Conservation (phyloP, 2,888 invertebrate genomes). For the Coleophora flavipennella region DNA sequence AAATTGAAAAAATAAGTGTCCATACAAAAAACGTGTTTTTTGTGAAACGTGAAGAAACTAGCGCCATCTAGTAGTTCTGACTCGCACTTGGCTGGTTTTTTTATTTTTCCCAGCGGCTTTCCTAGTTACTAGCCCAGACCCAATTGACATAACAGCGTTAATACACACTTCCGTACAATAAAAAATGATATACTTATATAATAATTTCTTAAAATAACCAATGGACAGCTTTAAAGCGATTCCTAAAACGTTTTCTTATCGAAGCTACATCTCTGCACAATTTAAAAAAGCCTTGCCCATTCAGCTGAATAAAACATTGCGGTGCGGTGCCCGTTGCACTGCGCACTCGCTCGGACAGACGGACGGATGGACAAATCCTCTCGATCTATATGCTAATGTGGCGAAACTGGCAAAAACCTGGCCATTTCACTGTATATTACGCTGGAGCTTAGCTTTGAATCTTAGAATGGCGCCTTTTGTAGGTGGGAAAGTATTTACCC, state of each 20-base stretch:
- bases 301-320: conserved; percentile 1
- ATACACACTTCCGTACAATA: too few species aligned
- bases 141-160: too few species aligned
- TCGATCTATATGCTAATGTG: conserved; percentile 21
- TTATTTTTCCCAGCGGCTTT: too few species aligned
- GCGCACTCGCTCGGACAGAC: conserved; percentile 5
- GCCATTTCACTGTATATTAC: neutral
- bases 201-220: too few species aligned
- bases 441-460: neutral
- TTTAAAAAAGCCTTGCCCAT: neutral
- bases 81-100: too few species aligned
- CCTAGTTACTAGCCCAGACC: too few species aligned
- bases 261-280: neutral
- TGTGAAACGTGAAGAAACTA: too few species aligned
- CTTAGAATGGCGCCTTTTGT: neutral
- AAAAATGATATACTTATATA: too few species aligned
- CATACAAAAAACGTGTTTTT: too few species aligned
- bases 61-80: too few species aligned
- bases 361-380: conserved; percentile 11
- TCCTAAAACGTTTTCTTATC: neutral
- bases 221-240: neutral
- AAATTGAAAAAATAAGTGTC: too few species aligned
- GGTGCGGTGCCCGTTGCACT: neutral
- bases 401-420: conserved; percentile 7
- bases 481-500: too few species aligned